Evolutionary conservation across 1,140 invertebrate genomes (phyloP).

Genomic region (Ridgeia piscesae): DNA sequence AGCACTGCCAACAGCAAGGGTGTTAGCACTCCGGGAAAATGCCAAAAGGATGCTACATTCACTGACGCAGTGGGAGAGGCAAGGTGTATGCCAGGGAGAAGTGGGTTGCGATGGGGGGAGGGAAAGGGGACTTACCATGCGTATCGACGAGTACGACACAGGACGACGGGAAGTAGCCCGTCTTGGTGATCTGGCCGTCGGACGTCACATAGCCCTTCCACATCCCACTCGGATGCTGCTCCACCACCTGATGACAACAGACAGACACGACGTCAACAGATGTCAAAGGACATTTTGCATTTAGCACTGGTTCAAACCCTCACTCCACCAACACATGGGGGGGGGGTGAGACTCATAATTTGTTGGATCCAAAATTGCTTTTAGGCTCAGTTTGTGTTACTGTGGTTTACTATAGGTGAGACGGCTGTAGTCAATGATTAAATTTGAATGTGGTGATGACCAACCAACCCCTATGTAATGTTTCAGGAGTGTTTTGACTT

Average conservation of each 20-base stretch:
- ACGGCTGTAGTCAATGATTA: too few relatives aligned
- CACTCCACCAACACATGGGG: too few relatives aligned
- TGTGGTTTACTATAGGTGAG: too few relatives aligned
- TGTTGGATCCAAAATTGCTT: too few relatives aligned
- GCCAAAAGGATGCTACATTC: neutral
- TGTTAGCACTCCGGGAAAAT: neutral
- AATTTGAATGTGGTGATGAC: too few relatives aligned
- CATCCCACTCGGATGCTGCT: slow-evolving; percentile 53
- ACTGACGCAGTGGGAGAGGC: neutral
- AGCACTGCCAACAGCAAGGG: neutral
- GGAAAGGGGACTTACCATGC: slow-evolving; percentile 38
- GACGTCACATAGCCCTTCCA: slow-evolving; percentile 57
- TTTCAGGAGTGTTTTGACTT: too few relatives aligned
- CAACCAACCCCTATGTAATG: too few relatives aligned
- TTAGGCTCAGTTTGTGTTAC: too few relatives aligned
- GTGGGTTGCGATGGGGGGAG: neutral
- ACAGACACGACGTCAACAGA: neutral
- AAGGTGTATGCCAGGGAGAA: neutral
- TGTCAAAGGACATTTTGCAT: too few relatives aligned
- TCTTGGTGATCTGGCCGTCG: slow-evolving; percentile 50
- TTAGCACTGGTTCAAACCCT: too few relatives aligned
- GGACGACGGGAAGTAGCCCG: slow-evolving; percentile 57
- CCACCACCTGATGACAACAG: slow-evolving; percentile 49
- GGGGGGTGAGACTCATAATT: too few relatives aligned
- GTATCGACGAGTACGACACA: slow-evolving; percentile 56